phyloP scores from a whole-genome alignment of 2,797 vertebrate species.

The Glossophaga mutica region DNA sequence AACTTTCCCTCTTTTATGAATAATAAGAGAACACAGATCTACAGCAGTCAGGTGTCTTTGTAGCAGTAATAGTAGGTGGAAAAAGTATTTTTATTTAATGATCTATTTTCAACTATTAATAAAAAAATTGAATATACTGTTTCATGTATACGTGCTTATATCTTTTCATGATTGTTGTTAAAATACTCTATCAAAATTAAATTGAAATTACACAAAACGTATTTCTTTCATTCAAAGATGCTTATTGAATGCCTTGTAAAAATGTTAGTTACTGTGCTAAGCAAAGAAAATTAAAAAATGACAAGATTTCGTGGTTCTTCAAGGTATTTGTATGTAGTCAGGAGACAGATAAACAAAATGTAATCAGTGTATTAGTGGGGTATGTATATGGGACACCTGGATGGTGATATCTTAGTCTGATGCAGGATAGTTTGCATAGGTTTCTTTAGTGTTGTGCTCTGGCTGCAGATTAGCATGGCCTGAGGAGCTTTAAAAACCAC shows the following conservation, averaged over 20 bases:
- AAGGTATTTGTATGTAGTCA: neutral
- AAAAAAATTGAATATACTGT: neutral
- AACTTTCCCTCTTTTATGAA: neutral
- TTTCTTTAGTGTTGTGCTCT: neutral
- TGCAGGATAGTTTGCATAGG: neutral
- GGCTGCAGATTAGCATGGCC: neutral
- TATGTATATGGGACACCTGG: fast-evolving
- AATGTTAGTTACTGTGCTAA: neutral
- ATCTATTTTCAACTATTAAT: neutral
- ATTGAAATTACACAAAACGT: neutral
- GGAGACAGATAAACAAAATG: neutral
- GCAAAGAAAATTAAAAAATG: neutral
- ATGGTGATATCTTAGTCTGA: neutral
- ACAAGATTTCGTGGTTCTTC: neutral
- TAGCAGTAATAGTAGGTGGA: neutral
- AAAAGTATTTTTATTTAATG: neutral
- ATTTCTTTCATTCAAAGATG: neutral
- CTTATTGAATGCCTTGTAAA: neutral
- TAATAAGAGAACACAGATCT: neutral
- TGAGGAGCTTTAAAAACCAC: neutral
- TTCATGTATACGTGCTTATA: neutral
- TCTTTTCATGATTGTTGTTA: neutral
- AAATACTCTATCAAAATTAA: neutral
- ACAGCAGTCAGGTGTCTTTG: neutral
- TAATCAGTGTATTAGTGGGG: neutral